These are phyloP conservation scores for Amia ocellicauda DNA, from an alignment of 2,113 vertebrate genomes.

Conservation along the genomic window DNA sequence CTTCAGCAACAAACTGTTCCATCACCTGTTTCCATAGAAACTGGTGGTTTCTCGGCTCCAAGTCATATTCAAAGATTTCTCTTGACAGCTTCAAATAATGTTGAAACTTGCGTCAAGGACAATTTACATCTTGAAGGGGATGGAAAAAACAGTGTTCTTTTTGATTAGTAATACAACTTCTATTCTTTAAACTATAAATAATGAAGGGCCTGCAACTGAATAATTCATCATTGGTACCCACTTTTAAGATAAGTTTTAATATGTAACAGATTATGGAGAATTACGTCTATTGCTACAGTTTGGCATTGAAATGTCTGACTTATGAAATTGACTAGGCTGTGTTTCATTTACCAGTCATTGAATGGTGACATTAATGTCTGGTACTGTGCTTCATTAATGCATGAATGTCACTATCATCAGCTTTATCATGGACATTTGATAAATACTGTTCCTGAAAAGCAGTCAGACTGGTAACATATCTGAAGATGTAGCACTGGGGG, in stretches of 20 bases:
- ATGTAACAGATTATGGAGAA: neutral
- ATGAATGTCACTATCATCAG: no score
- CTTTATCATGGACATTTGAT: no score
- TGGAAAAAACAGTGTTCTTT: neutral
- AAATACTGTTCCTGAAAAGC: no score
- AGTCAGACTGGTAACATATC: no score
- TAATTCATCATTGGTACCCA: neutral
- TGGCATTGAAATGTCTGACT: no score
- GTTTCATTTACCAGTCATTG: no score
- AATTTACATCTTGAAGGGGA: constrained; percentile 6
- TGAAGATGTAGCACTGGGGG: no score
- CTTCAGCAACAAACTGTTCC: constrained; percentile 24
- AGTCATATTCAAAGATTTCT: constrained; percentile 23
- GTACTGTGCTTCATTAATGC: no score
- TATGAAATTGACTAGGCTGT: no score
- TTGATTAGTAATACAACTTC: neutral
- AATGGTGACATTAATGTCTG: no score
- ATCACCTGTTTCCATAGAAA: constrained; percentile 39
- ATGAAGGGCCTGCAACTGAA: neutral
- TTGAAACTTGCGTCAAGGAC: neutral
- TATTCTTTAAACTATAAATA: neutral
- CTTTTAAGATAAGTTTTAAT: neutral
- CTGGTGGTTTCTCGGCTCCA: constrained; percentile 23
- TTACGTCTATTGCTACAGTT: no score
- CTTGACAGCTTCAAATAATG: constrained; percentile 14